Evolutionary conservation across 2,888 invertebrate species (phyloP).

Genomic region (Dasypolia templi): DNA sequence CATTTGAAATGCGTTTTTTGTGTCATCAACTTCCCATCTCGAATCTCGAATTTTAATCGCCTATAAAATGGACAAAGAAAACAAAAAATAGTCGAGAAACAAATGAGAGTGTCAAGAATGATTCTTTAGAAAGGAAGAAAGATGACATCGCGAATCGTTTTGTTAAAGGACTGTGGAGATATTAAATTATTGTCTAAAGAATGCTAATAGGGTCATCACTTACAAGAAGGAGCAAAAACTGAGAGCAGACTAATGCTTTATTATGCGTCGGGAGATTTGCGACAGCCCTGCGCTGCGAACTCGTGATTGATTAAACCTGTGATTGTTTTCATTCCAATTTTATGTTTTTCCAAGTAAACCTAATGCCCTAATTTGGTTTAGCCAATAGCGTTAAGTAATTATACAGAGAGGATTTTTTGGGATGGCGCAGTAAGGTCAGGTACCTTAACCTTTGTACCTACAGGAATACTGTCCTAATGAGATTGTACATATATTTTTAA

Average conservation of each 20-base stretch:
- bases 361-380: conserved; percentile 26
- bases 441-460: background rate
- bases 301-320: conserved; percentile 33
- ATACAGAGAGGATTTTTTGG: background rate
- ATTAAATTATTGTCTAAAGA: conserved; percentile 83
- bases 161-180: conserved; percentile 72
- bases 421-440: background rate
- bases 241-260: conserved; percentile 70
- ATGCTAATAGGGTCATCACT: conserved; percentile 86
- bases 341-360: conserved; percentile 11
- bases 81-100: conserved; percentile 55
- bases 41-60: conserved; percentile 52
- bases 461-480: background rate
- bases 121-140: conserved; percentile 70
- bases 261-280: conserved; percentile 67
- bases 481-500: too few relatives aligned
- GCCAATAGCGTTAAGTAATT: conserved; percentile 6
- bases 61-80: conserved; percentile 37
- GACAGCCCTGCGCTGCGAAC: conserved; percentile 28
- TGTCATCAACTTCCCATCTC: conserved; percentile 21
- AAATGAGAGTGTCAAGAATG: conserved; percentile 63
- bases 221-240: conserved; percentile 78
- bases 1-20: conserved; percentile 4
- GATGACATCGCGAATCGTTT: conserved; percentile 74
- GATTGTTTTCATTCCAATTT: conserved; percentile 28